Base-by-base conservation (phyloP, 2,113 vertebrate genomes). In the Oncorhynchus nerka region DNA sequence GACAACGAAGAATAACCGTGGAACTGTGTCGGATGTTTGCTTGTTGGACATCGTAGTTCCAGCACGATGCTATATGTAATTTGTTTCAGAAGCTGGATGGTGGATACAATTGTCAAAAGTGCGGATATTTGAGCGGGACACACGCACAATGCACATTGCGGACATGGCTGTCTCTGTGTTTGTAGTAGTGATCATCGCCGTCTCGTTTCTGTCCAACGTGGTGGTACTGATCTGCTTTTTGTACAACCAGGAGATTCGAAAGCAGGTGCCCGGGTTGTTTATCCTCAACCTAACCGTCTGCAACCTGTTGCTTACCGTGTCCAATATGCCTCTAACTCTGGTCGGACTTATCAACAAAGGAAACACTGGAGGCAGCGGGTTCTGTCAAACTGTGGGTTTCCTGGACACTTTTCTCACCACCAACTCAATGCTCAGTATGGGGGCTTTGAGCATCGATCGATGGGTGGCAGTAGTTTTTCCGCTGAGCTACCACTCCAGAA, bases 381-480 rank as follows among this genome's bases (percentile, higher is more conserved):
- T 98, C 75, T 99, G 98, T 86, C 95, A 94, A 73, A 68, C 83
- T 0, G 95, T 93, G 76, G 98, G 96, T 75, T 99, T 99, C 92
- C 91, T 99, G 74, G 98, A 99, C 94, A 99, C 96, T 86, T 99
- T 99, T 77, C 92, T 99, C 89, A 96, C 96, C 81, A 94, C 95
- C 5, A 99, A 96, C 92, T 94, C 96, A 73, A 99, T 99, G 98
- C 86, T 99, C 81, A 99, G 95, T 85, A 99, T 99, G 97, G 98
- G 97, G 26, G 97, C 98, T 3, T 84, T 99, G 85, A 99, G 98
- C 93, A 96, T 99, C 71, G 98, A 99, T 89, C 92, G 97, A 80
- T 99, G 98, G 98, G 95, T 98, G 67, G 98, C 97, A 1, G 98
- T 99, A 89, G 97, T 92, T 73, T 99, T 97, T 86, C 98, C 98